Evolutionary conservation across 1,140 invertebrate genomes (phyloP).

Genomic region (Mycetomoellerius zeteki): DNA sequence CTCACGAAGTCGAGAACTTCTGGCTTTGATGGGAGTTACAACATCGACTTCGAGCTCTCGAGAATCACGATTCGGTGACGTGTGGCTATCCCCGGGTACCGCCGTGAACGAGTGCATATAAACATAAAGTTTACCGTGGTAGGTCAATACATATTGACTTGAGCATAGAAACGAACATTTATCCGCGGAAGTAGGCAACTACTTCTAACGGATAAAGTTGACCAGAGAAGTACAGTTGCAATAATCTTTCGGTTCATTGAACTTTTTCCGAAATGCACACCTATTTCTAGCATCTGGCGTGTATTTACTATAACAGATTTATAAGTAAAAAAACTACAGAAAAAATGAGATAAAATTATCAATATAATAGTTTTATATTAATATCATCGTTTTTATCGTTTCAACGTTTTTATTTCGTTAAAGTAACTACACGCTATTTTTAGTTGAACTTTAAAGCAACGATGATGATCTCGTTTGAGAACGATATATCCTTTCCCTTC

Average conservation of each 20-base stretch:
- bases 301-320: background rate
- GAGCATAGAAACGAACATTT: slow-evolving; percentile 43
- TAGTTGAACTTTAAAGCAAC: background rate
- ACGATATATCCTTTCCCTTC: background rate
- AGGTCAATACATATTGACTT: slow-evolving; percentile 25
- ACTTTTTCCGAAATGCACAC: background rate
- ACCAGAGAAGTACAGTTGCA: slow-evolving; percentile 16
- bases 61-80: slow-evolving; percentile 78
- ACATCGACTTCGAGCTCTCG: slow-evolving; percentile 69
- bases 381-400: background rate
- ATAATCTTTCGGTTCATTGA: slow-evolving; percentile 5
- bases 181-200: slow-evolving; percentile 31
- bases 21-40: slow-evolving; percentile 73
- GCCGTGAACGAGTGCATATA: slow-evolving; percentile 72
- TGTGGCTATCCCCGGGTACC: slow-evolving; percentile 66
- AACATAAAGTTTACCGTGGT: slow-evolving; percentile 73
- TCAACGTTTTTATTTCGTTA: background rate
- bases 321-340: background rate
- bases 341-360: background rate
- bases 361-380: background rate
- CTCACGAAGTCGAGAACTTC: slow-evolving; percentile 71
- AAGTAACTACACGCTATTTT: background rate
- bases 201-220: background rate
- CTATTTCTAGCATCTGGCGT: background rate
- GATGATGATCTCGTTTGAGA: background rate